Conservation (phyloP, 35 echinoderm and acorn worm species). For the Acanthaster planci region DNA sequence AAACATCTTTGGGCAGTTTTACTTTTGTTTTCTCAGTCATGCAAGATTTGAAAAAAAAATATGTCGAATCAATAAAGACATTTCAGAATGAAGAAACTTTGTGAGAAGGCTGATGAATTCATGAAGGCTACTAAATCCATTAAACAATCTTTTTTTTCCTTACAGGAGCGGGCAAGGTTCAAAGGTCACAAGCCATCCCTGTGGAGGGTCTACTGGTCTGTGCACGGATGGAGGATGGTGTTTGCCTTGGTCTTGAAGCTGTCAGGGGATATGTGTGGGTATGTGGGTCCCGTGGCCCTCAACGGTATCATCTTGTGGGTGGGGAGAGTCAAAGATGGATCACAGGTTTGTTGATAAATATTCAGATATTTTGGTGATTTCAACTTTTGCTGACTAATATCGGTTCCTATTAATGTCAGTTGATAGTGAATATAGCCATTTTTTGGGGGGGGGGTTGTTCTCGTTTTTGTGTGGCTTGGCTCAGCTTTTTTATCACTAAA, state of each 20-base stretch:
- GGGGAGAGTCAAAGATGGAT: not conserved
- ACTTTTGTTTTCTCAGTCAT: too few species aligned
- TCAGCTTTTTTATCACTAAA: too few species aligned
- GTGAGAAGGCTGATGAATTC: too few species aligned
- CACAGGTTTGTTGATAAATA: not conserved
- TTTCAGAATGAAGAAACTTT: too few species aligned
- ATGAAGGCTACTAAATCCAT: too few species aligned
- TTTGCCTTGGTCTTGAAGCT: constrained; percentile 48
- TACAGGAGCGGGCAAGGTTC: constrained; percentile 34
- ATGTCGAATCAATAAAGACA: too few species aligned
- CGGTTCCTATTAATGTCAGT: too few species aligned
- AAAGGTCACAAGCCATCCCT: not conserved
- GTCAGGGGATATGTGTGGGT: constrained; percentile 41
- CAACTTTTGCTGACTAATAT: not conserved
- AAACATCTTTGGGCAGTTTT: too few species aligned
- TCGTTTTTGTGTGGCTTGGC: too few species aligned
- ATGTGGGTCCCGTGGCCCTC: constrained; percentile 65
- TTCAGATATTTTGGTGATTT: not conserved
- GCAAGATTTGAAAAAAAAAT: too few species aligned
- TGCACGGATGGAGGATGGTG: constrained; percentile 35
- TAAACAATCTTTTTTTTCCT: not conserved
- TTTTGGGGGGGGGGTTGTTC: too few species aligned
- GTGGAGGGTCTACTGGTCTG: constrained; percentile 48
- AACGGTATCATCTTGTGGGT: constrained; percentile 52
- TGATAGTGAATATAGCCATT: too few species aligned